phyloP scores from a whole-genome alignment of 1,140 invertebrate species.

The Pollicipes pollicipes region DNA sequence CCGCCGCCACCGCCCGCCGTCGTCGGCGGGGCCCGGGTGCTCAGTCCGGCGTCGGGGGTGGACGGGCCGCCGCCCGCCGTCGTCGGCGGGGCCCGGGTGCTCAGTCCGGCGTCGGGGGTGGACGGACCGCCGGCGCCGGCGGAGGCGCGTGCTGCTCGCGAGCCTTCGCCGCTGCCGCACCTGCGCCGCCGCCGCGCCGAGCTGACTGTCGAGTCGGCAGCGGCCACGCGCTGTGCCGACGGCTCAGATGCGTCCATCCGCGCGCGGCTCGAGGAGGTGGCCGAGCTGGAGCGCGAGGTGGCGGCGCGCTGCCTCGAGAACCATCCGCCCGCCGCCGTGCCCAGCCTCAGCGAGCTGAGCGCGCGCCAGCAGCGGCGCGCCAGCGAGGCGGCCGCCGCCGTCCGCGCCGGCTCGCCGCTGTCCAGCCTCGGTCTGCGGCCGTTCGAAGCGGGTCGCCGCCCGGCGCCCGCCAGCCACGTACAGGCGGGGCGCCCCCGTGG shows the following conservation, averaged over 20 bases:
- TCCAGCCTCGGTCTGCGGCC: too few species aligned
- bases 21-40: too few species aligned
- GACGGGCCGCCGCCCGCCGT: too few species aligned
- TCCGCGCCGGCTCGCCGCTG: background rate
- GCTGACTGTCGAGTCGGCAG: background rate
- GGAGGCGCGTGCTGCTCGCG: background rate
- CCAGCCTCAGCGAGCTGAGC: background rate
- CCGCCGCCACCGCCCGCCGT: background rate
- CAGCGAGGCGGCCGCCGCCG: background rate
- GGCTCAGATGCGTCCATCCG: background rate
- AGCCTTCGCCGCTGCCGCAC: background rate
- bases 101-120: too few species aligned
- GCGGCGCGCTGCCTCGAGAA: background rate
- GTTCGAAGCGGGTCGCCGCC: too few species aligned
- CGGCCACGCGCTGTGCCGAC: background rate
- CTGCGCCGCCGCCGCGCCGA: background rate
- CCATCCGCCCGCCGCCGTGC: background rate
- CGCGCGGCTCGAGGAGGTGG: background rate
- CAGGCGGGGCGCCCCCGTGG: too few species aligned
- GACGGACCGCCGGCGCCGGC: too few species aligned
- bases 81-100: too few species aligned
- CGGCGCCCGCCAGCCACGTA: too few species aligned
- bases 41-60: too few species aligned
- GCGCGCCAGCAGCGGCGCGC: background rate
- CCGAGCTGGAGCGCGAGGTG: background rate